Evolutionary conservation across 1,140 invertebrate species (phyloP).

Genomic region (Orchestia grillus): DNA sequence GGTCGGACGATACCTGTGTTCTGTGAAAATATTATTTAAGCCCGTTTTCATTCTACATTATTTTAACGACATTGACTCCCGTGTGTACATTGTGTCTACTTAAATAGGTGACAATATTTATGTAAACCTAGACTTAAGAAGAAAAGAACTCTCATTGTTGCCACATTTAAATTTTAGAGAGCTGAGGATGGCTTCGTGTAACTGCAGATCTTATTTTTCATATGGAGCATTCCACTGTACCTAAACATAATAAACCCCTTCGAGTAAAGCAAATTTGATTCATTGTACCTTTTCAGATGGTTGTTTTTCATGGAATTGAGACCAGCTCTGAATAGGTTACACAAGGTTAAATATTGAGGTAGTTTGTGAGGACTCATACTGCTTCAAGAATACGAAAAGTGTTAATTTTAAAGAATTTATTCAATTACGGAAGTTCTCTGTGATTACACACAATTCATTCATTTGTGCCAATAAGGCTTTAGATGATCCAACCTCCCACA

Average conservation of each 20-base stretch:
- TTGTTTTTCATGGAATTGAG: background rate
- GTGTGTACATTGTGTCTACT: constrained; percentile 9
- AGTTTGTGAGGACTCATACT: no score
- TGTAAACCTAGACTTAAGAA: no score
- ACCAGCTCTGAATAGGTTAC: no score
- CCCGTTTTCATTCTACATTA: background rate
- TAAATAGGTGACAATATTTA: constrained; percentile 26
- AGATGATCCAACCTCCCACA: no score
- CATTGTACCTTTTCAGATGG: background rate
- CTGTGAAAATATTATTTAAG: background rate
- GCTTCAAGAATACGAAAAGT: no score
- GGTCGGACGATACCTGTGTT: background rate
- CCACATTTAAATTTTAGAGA: constrained; percentile 23
- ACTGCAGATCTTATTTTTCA: constrained; percentile 34
- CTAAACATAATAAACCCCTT: background rate
- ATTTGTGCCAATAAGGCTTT: no score
- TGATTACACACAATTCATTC: no score
- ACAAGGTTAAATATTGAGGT: no score
- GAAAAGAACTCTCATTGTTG: background rate
- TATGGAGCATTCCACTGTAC: constrained; percentile 20
- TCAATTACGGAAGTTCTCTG: no score
- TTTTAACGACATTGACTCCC: background rate
- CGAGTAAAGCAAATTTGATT: background rate
- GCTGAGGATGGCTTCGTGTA: constrained; percentile 18
- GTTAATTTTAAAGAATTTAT: no score